Evolutionary conservation across 2,888 invertebrate genomes (phyloP), one percentile per base, ranked within the genome.

Genomic region (Tridacna crocea): DNA sequence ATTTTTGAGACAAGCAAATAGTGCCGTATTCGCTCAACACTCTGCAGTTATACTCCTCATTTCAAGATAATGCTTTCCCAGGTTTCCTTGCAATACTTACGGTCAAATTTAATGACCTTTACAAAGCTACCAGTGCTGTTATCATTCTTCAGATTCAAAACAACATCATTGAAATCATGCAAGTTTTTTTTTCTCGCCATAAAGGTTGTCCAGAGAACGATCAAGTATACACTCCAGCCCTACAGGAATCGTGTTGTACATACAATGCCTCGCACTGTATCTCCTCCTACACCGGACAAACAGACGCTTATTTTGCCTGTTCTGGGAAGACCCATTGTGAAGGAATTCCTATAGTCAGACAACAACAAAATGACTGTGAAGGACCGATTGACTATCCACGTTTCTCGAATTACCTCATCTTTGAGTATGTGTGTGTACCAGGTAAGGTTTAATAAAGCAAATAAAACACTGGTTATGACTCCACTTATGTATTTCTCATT

Each of bases 391-490:
- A 22, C 2, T 78, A 68, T 58, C 60, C 72, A 3, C 55, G 65
- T 22, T 75, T 48, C 22, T 75, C 78, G 27, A 78, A 78, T 60
- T 75, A 75, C 46, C 75, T 82, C 63, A 55, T 82, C 12, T 47
- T 82, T 17, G 82, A 82, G 58, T 82, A 75, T 55, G 75, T 75
- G 22, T 82, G 82, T 47, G 75, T 75, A 58, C 72, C 82, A 75
- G 65, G 82, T 82, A 65, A 58, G 3, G 19, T 55, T 55, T 55
- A 55, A 19, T 36, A 8, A 36, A 4, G 2, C 36, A 36, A 36
- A 36, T 2, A 36, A 8, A 36, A 2, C 36, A 8, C 36, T 36
- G 36, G 3, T 8, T 36, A 36, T n/a, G 36, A 36, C 36, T 36
- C 36, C 36, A 36, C 36, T 36, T 36, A n/a, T 36, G 8, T 36